Evolutionary conservation across 2,888 invertebrate species (phyloP), one percentile per base, ranked within the genome.

Genomic region (Lasioglossum zephyrum): DNA sequence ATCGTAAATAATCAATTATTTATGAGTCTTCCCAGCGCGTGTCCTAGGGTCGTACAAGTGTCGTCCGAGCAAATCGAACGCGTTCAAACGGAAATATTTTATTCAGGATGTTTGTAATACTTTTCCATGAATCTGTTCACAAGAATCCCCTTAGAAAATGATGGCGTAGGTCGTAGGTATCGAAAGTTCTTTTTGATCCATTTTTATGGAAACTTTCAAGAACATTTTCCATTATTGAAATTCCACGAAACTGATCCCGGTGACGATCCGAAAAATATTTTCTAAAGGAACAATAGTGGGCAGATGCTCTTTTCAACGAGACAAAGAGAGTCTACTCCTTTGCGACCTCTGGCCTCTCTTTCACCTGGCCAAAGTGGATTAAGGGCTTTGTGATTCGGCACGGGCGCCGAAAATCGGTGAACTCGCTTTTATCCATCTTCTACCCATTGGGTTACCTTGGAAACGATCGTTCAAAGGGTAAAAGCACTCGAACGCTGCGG

Each of bases 301-400:
- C 73, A 77, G 83, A 83, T 79, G 76, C 81, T 53, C 84, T 70
- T 88, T 87, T 81, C 78, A 53, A 57, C 66, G 60, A 44, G 81
- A 81, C 44, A 88, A 88, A 84, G 77, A 53, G 73, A 41, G 72
- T 69, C 73, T 80, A 79, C 36, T 77, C 79, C 31, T 88, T 85
- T 79, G 81, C 79, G 73, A 81, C 73, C 83, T 70, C 80, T 22
- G 77, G 70, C 41, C 75, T 88, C 75, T 88, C 77, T 73, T 75
- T 78, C 72, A 70, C 70, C 63, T 60, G 36, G n/a, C 57, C 36
- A 79, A 83, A 83, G 75, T 87, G 76, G 81, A 87, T 85, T 85
- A 82, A 63, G 74, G 36, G 44, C 77, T 60, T 60, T 73, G 49
- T 41, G 18, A 87, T 78, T 79, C 78, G 47, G 53, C 69, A n/a